Percentiles rank a stretch among this genome's conserved stretches.
These are phyloP conservation scores for Ochropleura plecta DNA, from an alignment of 2,888 invertebrate genomes.

Conservation along the genomic window DNA sequence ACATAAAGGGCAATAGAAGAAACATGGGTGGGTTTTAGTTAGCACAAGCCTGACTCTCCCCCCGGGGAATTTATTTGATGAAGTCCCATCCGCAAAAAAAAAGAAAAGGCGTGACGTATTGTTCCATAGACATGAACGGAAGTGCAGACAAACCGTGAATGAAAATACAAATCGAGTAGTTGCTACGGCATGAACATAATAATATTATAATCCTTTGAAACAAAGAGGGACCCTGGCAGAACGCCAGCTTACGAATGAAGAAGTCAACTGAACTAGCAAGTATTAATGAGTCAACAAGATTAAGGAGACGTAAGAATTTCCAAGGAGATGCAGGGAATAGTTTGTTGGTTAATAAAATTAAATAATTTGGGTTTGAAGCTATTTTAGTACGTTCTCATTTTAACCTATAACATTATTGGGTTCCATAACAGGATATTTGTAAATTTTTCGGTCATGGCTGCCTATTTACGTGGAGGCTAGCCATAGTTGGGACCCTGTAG, in stretches of 20 bases:
- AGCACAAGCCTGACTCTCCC: too few relatives aligned
- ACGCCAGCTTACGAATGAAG: slow-evolving; percentile 31
- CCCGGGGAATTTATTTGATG: too few relatives aligned
- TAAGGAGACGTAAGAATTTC: slow-evolving; percentile 28
- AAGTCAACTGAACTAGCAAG: slow-evolving; percentile 17
- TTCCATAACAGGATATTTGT: too few relatives aligned
- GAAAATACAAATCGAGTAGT: slow-evolving; percentile 21
- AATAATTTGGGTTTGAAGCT: neutral
- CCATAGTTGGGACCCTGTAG: too few relatives aligned
- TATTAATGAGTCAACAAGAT: slow-evolving; percentile 30
- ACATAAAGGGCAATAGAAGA: too few relatives aligned
- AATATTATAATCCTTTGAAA: slow-evolving; percentile 34
- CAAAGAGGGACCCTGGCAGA: slow-evolving; percentile 53
- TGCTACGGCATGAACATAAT: slow-evolving; percentile 17
- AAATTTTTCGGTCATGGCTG: too few relatives aligned
- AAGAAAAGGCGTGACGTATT: neutral
- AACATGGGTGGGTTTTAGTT: too few relatives aligned
- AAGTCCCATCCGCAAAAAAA: too few relatives aligned
- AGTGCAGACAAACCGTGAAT: slow-evolving; percentile 22
- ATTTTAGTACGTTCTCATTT: neutral
- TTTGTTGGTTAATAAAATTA: neutral
- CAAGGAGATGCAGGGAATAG: slow-evolving; percentile 36
- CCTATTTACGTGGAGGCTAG: too few relatives aligned
- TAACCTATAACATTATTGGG: too few relatives aligned
- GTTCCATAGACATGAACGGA: neutral